Evolutionary conservation across 2,888 invertebrate species (phyloP).

Genomic region (Catocala sponsa): DNA sequence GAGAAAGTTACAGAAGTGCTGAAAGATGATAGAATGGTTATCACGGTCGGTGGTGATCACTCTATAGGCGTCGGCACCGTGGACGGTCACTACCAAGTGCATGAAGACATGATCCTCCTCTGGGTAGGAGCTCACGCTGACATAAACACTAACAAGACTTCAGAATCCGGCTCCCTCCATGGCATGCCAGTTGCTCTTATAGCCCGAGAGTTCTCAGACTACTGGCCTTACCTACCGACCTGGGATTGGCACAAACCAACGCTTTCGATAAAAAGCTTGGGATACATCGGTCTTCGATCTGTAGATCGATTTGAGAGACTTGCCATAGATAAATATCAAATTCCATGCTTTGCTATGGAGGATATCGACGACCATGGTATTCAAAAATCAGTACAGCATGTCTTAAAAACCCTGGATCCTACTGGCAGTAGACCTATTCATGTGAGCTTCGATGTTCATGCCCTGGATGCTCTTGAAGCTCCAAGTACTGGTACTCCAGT

Average conservation of each 20-base stretch:
- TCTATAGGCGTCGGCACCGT: constrained; percentile 95
- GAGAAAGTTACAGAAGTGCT: constrained; percentile 89
- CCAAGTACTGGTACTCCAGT: constrained; percentile 97
- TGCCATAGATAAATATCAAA: constrained; percentile 93
- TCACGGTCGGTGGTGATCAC: constrained; percentile 97
- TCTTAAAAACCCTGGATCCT: constrained; percentile 92
- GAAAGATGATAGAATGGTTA: constrained; percentile 89
- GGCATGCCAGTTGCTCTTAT: constrained; percentile 94
- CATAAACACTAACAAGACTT: constrained; percentile 95
- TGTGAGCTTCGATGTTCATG: constrained; percentile 97
- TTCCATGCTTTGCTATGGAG: constrained; percentile 95
- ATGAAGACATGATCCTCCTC: constrained; percentile 92
- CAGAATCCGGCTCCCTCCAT: constrained; percentile 92
- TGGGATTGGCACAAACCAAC: constrained; percentile 94
- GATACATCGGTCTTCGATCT: constrained; percentile 94
- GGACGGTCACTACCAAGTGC: constrained; percentile 91
- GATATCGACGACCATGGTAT: constrained; percentile 92
- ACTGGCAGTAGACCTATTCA: constrained; percentile 92
- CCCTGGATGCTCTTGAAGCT: constrained; percentile 94
- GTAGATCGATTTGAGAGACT: constrained; percentile 95
- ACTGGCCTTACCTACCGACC: constrained; percentile 92
- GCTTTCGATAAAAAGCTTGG: constrained; percentile 90
- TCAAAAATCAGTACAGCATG: constrained; percentile 91
- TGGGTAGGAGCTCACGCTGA: constrained; percentile 98
- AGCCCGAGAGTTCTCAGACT: constrained; percentile 91